Evolutionary conservation across 2,113 vertebrate species (phyloP).

Genomic region (Prochilodus magdalenae): DNA sequence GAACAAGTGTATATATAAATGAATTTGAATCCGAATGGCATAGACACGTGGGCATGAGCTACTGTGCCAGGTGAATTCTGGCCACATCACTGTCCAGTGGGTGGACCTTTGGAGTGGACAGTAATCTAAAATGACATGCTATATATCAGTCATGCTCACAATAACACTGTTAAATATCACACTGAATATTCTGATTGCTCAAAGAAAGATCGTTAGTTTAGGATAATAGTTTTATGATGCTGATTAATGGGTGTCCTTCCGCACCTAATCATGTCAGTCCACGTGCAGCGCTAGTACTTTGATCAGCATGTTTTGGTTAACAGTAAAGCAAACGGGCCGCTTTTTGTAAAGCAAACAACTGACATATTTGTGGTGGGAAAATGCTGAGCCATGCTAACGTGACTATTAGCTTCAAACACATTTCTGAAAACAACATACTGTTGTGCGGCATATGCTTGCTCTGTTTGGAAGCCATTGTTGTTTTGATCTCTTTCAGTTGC

Average conservation of each 20-base stretch:
- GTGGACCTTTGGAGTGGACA: not conserved
- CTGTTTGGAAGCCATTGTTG: too few relatives aligned
- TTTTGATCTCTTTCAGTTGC: too few relatives aligned
- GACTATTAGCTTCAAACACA: too few relatives aligned
- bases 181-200: not conserved
- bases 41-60: constrained; percentile 23
- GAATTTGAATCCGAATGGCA: constrained; percentile 7
- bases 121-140: not conserved
- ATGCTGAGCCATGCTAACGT: not conserved
- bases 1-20: too few relatives aligned
- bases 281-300: not conserved
- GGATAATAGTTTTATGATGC: not conserved
- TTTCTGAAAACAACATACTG: too few relatives aligned
- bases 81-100: not conserved
- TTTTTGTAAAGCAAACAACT: too few relatives aligned
- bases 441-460: too few relatives aligned
- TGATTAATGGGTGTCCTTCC: not conserved
- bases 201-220: not conserved
- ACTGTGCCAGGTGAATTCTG: not conserved
- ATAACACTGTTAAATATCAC: not conserved
- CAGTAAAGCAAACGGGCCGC: not conserved
- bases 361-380: not conserved
- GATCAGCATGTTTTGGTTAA: not conserved
- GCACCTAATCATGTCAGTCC: not conserved
- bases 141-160: not conserved